Conservation (phyloP, 64 coral and sea anemone species). For the Platygyra sinensis region DNA sequence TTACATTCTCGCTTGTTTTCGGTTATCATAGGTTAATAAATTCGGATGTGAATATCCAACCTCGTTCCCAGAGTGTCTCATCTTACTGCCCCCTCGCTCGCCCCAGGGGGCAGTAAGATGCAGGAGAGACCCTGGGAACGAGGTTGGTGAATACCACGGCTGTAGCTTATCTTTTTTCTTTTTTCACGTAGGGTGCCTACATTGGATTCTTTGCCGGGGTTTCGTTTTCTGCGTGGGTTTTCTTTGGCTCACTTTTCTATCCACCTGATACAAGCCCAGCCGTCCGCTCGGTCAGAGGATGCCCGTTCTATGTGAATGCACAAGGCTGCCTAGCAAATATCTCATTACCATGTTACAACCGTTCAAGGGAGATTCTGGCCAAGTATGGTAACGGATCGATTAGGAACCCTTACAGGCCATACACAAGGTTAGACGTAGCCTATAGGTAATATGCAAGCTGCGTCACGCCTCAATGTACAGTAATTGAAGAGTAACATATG, state of each 20-base stretch:
- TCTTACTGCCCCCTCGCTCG: no score
- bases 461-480: no score
- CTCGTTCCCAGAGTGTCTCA: no score
- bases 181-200: conserved; percentile 53
- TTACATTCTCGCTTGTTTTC: no score
- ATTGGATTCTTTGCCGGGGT: conserved; percentile 63
- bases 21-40: no score
- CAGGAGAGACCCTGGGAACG: no score
- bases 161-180: background rate
- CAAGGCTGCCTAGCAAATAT: background rate
- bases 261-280: conserved; percentile 76
- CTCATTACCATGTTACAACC: background rate
- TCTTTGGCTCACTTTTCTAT: conserved; percentile 47
- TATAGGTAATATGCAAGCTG: no score
- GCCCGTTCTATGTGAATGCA: conserved; percentile 37
- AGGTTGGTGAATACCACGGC: no score
- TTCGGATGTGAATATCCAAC: no score
- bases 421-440: conserved; percentile 19
- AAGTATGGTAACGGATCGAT: conserved; percentile 63
- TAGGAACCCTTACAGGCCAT: conserved; percentile 66
- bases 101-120: no score
- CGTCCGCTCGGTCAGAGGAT: conserved; percentile 44
- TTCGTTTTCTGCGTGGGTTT: conserved; percentile 54
- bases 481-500: no score
- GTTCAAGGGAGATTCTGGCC: background rate